Conservation (phyloP, 2,797 vertebrate genomes). For the Tamandua tetradactyla region DNA sequence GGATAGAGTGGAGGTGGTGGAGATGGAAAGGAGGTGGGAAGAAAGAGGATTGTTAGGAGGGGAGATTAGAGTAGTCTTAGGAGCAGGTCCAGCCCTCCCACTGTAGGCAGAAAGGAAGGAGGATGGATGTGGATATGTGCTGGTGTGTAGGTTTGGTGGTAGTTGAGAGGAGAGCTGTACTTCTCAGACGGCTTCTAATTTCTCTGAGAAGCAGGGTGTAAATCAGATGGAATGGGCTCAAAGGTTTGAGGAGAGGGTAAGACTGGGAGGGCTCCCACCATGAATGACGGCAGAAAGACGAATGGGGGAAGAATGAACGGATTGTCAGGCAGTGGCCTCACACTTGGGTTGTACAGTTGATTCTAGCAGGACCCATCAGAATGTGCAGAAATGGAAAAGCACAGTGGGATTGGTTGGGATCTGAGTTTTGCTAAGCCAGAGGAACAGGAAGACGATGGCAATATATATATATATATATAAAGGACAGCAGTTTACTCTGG, state of each 20-base stretch:
- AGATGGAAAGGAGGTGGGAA: not conserved
- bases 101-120: not conserved
- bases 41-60: no score
- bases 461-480: no score
- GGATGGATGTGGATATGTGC: not conserved
- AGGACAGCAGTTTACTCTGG: not conserved
- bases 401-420: not conserved
- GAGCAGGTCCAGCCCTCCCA: not conserved
- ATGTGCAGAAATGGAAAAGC: not conserved
- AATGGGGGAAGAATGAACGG: not conserved
- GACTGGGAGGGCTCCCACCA: not conserved
- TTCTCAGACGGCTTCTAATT: not conserved
- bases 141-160: not conserved
- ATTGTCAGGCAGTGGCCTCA: not conserved
- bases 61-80: not conserved
- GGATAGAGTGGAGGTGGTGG: not conserved
- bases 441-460: not conserved
- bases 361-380: not conserved
- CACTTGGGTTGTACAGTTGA: not conserved
- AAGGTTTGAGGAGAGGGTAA: not conserved
- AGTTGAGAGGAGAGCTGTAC: accelerated
- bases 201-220: not conserved
- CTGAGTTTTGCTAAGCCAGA: not conserved
- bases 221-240: not conserved
- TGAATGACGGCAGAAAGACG: not conserved